Percentiles rank a stretch among this genome's conserved stretches.
Evolutionary conservation across 2,888 invertebrate species (phyloP).

Genomic region (Schizotus pectinicornis): DNA sequence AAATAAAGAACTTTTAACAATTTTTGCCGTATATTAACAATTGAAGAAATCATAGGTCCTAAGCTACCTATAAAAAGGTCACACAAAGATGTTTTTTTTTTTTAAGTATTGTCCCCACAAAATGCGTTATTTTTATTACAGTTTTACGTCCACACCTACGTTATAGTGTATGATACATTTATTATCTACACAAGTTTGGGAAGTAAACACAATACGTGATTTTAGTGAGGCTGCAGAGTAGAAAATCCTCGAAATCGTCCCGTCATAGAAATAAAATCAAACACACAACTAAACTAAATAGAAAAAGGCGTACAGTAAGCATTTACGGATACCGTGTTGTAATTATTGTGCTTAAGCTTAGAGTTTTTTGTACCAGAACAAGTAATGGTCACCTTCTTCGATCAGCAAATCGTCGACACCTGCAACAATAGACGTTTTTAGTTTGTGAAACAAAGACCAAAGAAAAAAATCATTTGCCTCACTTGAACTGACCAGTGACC

Average conservation of each 20-base stretch:
- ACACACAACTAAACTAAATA: conserved; percentile 16
- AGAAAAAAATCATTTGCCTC: no score
- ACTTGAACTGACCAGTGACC: no score
- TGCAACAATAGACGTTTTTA: no score
- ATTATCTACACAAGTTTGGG: conserved; percentile 10
- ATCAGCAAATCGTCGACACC: conserved; percentile 88
- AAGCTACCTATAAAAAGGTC: conserved; percentile 41
- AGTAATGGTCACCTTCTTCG: conserved; percentile 86
- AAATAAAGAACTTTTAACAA: conserved; percentile 48
- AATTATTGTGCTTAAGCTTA: conserved; percentile 58
- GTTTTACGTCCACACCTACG: conserved; percentile 19
- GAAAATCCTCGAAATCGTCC: conserved; percentile 3
- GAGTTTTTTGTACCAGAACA: conserved; percentile 93
- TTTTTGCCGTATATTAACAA: conserved; percentile 48
- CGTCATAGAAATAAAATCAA: neutral
- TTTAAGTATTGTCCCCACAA: conserved; percentile 44
- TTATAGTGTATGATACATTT: conserved; percentile 15
- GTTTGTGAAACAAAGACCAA: no score
- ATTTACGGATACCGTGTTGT: conserved; percentile 8
- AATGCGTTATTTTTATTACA: conserved; percentile 37
- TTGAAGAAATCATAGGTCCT: conserved; percentile 41
- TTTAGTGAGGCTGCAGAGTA: conserved; percentile 20
- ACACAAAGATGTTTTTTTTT: conserved; percentile 23
- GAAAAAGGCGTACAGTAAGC: conserved; percentile 26
- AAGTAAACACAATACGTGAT: conserved; percentile 4